Percentiles rank a stretch among this genome's conserved stretches.
Evolutionary conservation across 2,888 invertebrate genomes (phyloP).

Genomic region (Muscina levida): DNA sequence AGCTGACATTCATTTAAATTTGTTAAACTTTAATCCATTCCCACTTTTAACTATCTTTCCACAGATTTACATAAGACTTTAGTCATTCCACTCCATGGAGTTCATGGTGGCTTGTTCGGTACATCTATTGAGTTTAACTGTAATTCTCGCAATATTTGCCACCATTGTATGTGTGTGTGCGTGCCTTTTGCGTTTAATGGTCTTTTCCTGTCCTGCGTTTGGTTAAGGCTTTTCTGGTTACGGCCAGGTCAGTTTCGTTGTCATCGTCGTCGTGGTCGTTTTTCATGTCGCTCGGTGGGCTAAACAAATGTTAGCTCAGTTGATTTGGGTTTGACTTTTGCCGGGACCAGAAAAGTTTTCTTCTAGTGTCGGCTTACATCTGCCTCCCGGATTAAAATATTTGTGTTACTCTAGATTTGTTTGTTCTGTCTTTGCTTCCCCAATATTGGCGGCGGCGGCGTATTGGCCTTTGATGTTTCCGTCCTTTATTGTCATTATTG

Average conservation of each 20-base stretch:
- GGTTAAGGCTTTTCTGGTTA: slow-evolving; percentile 21
- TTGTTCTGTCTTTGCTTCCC: neutral
- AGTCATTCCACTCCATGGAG: too few species aligned
- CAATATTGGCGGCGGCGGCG: too few species aligned
- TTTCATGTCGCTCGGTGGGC: slow-evolving; percentile 39
- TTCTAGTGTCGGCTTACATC: neutral
- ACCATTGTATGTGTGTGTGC: slow-evolving; percentile 26
- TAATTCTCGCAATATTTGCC: slow-evolving; percentile 47
- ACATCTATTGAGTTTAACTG: too few species aligned
- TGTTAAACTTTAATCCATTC: too few species aligned
- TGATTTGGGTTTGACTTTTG: slow-evolving; percentile 59
- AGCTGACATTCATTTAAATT: too few species aligned
- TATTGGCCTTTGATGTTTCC: too few species aligned
- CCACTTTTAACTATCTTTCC: too few species aligned
- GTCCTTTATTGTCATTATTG: too few species aligned
- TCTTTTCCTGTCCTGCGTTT: neutral
- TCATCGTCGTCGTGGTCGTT: neutral
- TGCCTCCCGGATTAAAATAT: neutral
- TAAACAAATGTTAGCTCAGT: slow-evolving; percentile 57
- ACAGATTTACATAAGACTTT: too few species aligned
- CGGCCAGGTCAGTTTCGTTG: neutral
- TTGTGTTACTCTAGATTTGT: slow-evolving; percentile 11
- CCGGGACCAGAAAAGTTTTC: slow-evolving; percentile 10
- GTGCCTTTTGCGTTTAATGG: too few species aligned
- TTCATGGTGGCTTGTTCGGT: too few species aligned